phyloP scores from a whole-genome alignment of 2,797 vertebrate species.

The Anabacerthia variegaticeps region DNA sequence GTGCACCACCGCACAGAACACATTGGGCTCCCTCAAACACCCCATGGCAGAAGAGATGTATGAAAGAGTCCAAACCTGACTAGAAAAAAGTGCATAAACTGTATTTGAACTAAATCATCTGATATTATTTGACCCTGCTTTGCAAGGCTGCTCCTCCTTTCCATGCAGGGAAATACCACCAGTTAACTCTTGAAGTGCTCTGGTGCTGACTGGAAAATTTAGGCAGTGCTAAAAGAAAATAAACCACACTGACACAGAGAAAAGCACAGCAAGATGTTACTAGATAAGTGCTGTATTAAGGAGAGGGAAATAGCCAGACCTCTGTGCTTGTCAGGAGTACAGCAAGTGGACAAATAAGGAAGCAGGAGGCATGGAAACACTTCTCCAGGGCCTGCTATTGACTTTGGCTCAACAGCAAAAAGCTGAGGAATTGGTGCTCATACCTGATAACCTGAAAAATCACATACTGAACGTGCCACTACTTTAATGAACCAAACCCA shows the following conservation, averaged over 20 bases:
- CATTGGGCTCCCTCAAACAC: background rate
- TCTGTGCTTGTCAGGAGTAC: background rate
- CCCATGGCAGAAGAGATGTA: rapidly evolving
- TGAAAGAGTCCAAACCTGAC: background rate
- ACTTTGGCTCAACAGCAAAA: background rate
- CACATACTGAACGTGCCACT: background rate
- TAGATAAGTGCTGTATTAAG: background rate
- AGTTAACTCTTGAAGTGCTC: background rate
- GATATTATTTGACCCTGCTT: background rate
- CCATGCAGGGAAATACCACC: rapidly evolving
- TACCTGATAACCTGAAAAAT: background rate
- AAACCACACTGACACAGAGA: background rate
- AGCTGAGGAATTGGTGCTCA: background rate
- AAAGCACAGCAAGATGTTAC: background rate
- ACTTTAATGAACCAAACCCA: background rate
- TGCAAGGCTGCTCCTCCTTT: background rate
- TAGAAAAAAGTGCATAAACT: background rate
- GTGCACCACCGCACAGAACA: background rate
- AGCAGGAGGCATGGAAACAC: background rate
- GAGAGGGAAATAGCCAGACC: background rate
- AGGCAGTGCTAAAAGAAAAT: background rate
- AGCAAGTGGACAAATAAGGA: background rate
- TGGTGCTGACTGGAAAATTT: background rate
- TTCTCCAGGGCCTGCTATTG: background rate
- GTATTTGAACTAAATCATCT: background rate